A percentile compares a stretch with the other conserved stretches of the same genome.
These are phyloP conservation scores for Drosophila orena DNA, from an alignment of 1,140 invertebrate genomes.

Conservation along the genomic window DNA sequence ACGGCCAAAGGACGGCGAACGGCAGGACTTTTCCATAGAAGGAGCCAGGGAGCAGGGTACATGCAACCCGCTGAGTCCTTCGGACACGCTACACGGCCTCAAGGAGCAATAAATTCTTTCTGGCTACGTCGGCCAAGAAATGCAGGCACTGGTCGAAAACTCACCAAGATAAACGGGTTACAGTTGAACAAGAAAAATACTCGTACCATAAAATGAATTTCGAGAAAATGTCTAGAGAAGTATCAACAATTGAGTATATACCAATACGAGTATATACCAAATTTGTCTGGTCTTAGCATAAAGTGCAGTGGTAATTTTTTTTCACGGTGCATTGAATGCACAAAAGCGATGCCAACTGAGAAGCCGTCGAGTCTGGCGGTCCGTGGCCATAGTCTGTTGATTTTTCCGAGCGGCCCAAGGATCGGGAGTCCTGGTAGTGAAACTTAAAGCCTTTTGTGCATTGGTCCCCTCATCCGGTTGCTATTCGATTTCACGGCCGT, in stretches of 20 bases:
- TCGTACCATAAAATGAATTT: too few relatives aligned
- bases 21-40: conserved; percentile 1
- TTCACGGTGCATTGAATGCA: conserved; percentile 13
- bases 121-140: conserved; percentile 58
- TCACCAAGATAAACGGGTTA: not conserved
- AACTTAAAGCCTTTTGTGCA: conserved; percentile 66
- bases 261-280: too few relatives aligned
- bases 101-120: conserved; percentile 74
- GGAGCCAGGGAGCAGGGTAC: conserved; percentile 23
- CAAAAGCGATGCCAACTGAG: conserved; percentile 20
- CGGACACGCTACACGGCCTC: conserved; percentile 75
- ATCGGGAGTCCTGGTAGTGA: conserved; percentile 18
- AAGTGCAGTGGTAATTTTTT: not conserved
- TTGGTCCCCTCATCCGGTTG: not conserved
- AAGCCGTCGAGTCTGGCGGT: conserved; percentile 36
- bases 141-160: conserved; percentile 26
- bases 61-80: conserved; percentile 76
- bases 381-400: conserved; percentile 72
- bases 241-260: too few relatives aligned
- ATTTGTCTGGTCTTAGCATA: not conserved
- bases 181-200: too few relatives aligned
- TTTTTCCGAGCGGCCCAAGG: conserved; percentile 55
- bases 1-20: conserved; percentile 16
- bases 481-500: conserved; percentile 76
- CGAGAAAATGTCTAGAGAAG: too few relatives aligned